Percentiles rank a stretch among this genome's conserved stretches.
These are phyloP conservation scores for Chiridota heheva DNA, from an alignment of 35 echinoderm and acorn worm species.

Conservation along the genomic window DNA sequence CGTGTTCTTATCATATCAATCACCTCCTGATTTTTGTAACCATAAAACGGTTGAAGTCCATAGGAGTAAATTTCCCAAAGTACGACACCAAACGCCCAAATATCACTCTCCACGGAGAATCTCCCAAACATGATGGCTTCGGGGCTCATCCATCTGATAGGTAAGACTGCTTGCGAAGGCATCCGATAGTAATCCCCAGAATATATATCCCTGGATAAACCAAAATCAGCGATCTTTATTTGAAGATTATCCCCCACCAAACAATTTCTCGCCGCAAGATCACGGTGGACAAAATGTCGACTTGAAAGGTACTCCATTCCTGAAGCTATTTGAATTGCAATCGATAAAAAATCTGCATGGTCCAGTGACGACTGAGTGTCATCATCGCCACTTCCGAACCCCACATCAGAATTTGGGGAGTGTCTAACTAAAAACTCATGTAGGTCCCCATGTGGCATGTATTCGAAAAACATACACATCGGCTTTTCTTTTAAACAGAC, in stretches of 20 bases:
- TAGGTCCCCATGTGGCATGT: conserved; percentile 80
- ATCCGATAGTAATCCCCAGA: conserved; percentile 90
- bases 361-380: conserved; percentile 89
- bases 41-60: conserved; percentile 92
- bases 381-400: conserved; percentile 90
- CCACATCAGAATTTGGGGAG: conserved; percentile 95
- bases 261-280: conserved; percentile 95
- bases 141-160: conserved; percentile 94
- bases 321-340: conserved; percentile 88
- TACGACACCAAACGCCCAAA: conserved; percentile 98
- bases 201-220: conserved; percentile 92
- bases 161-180: conserved; percentile 76
- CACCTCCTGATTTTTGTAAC: conserved; percentile 94
- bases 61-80: conserved; percentile 96
- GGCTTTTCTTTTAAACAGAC: conserved; percentile 73
- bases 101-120: conserved; percentile 91
- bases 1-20: conserved; percentile 93
- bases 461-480: conserved; percentile 93
- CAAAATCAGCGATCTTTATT: conserved; percentile 98
- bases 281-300: conserved; percentile 88
- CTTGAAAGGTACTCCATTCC: conserved; percentile 98
- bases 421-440: conserved; percentile 86
- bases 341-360: conserved; percentile 81
- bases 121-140: conserved; percentile 93
- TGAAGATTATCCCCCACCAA: conserved; percentile 90